Percentiles rank a stretch among this genome's conserved stretches.
Conservation (phyloP, 2,888 invertebrate genomes). For the Euproctis similis region DNA sequence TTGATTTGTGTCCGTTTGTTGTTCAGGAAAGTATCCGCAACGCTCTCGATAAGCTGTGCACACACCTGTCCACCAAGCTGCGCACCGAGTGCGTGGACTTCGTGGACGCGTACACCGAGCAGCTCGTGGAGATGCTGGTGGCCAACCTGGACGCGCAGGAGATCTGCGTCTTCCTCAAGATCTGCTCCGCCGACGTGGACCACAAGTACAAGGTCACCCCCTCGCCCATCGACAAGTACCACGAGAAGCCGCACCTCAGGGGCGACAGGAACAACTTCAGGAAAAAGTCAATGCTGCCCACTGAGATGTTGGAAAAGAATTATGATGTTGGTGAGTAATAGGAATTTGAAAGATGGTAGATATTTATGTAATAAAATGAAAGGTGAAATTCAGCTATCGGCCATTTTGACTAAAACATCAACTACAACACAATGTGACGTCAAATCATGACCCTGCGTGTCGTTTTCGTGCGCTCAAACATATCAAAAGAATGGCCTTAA, state of each 20-base stretch:
- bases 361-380: no score
- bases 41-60: constrained; percentile 83
- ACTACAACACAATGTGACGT: no score
- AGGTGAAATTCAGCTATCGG: no score
- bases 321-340: constrained; percentile 60
- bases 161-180: constrained; percentile 84
- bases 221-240: constrained; percentile 46
- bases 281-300: constrained; percentile 41
- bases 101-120: constrained; percentile 83
- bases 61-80: constrained; percentile 78
- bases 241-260: constrained; percentile 47
- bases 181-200: constrained; percentile 76
- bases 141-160: constrained; percentile 81
- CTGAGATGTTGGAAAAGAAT: constrained; percentile 39
- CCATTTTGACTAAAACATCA: no score
- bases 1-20: background rate
- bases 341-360: no score
- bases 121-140: constrained; percentile 85
- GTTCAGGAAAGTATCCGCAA: constrained; percentile 80
- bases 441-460: no score
- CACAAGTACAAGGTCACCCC: constrained; percentile 44
- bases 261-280: constrained; percentile 57
- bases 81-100: constrained; percentile 83
- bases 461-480: no score
- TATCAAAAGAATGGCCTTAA: no score